Evolutionary conservation across 2,888 invertebrate species (phyloP).

Genomic region (Xestoiulus laeticollis): DNA sequence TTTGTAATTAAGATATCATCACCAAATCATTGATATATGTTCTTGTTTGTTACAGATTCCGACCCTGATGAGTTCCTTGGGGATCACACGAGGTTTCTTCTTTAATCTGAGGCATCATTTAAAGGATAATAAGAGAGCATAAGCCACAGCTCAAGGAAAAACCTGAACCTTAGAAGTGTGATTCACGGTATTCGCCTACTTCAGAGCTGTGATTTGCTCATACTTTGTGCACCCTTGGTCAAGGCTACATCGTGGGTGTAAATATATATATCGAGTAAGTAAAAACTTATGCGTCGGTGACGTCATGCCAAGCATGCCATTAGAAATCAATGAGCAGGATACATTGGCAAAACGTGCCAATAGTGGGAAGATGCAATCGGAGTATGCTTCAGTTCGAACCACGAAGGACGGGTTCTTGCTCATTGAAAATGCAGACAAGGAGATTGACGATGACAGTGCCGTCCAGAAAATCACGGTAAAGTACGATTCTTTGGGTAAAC

Average conservation of each 20-base stretch:
- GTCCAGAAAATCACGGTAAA: conserved; percentile 52
- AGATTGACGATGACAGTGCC: not conserved
- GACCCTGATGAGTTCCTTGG: not conserved
- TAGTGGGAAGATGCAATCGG: conserved; percentile 23
- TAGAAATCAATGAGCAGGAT: conserved; percentile 46
- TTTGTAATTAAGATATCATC: not conserved
- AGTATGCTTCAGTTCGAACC: conserved; percentile 48
- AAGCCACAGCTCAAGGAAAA: not conserved
- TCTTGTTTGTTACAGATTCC: not conserved
- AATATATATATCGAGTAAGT: not conserved
- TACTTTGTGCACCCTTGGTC: conserved; percentile 28
- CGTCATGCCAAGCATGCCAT: conserved; percentile 29
- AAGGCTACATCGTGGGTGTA: conserved; percentile 8
- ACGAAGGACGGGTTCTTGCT: not conserved
- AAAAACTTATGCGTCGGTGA: not conserved
- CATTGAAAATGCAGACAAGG: conserved; percentile 45
- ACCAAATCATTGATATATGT: not conserved
- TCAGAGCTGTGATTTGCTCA: not conserved
- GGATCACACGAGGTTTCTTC: not conserved
- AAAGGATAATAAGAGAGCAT: not conserved
- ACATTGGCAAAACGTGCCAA: conserved; percentile 16
- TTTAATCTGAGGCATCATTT: not conserved
- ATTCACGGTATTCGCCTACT: not conserved
- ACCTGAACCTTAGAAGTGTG: conserved; percentile 10
- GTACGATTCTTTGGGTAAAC: conserved; percentile 52